phyloP scores from a whole-genome alignment of 2,797 vertebrate genomes.

The Urocyon cinereoargenteus region DNA sequence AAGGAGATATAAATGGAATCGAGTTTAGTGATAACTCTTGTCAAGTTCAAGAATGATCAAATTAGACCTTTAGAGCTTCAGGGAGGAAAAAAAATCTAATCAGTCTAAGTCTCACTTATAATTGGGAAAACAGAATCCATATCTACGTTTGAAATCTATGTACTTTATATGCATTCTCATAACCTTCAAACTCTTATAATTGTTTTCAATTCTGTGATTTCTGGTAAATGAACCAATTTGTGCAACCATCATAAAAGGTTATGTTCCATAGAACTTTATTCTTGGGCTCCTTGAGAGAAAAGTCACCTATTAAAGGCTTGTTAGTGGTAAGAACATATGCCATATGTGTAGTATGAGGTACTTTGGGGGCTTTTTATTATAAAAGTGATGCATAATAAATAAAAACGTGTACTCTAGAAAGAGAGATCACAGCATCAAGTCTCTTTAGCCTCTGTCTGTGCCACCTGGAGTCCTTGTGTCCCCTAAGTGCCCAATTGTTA shows the following conservation, averaged over 20 bases:
- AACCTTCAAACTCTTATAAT: background rate
- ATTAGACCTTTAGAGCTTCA: background rate
- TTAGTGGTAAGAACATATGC: background rate
- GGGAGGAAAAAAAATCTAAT: background rate
- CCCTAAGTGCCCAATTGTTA: background rate
- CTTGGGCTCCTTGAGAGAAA: background rate
- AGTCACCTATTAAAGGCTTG: background rate
- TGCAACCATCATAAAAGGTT: background rate
- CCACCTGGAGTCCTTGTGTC: background rate
- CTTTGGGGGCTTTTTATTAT: background rate
- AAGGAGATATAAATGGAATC: background rate
- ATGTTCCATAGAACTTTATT: background rate
- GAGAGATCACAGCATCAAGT: background rate
- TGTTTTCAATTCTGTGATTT: background rate
- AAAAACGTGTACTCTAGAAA: background rate
- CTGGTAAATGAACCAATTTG: background rate
- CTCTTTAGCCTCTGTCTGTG: background rate
- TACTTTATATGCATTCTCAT: background rate
- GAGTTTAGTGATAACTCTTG: background rate
- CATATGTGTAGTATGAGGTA: background rate
- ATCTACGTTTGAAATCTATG: background rate
- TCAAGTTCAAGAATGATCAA: background rate
- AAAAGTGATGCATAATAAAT: background rate
- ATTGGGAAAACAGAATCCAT: constrained; percentile 18
- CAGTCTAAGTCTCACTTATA: background rate